These are phyloP conservation scores for Orthosia cruda DNA, from an alignment of 2,888 invertebrate genomes.

Conservation along the genomic window DNA sequence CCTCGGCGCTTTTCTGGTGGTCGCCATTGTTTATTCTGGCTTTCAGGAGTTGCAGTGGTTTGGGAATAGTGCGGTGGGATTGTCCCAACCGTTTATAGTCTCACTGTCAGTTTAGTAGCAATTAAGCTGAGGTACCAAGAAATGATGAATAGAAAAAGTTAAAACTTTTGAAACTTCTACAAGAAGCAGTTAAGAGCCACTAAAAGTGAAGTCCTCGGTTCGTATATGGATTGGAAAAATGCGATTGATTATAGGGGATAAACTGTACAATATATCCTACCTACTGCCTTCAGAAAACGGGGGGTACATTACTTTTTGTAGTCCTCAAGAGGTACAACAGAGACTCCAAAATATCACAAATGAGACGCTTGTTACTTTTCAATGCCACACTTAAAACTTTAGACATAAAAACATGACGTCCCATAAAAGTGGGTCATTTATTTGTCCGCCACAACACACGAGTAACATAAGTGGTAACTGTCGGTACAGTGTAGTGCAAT, in stretches of 20 bases:
- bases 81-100: no score
- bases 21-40: no score
- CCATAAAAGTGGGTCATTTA: conserved; percentile 42
- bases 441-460: conserved; percentile 41
- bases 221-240: no score
- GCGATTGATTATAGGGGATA: no score
- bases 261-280: not conserved
- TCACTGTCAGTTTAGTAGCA: not conserved
- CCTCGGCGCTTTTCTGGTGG: no score
- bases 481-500: conserved; percentile 61
- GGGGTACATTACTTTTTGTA: not conserved
- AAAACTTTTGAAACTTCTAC: not conserved
- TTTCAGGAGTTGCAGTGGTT: no score
- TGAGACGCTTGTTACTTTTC: conserved; percentile 33
- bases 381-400: conserved; percentile 50
- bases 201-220: no score
- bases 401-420: conserved; percentile 40
- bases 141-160: no score
- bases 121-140: no score
- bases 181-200: not conserved
- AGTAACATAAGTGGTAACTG: conserved; percentile 64
- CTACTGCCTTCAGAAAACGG: not conserved
- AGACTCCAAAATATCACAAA: conserved; percentile 8
- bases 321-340: not conserved
- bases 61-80: no score